Conservation (phyloP, 2,888 invertebrate species). For the Rhamphomyia laevipes region DNA sequence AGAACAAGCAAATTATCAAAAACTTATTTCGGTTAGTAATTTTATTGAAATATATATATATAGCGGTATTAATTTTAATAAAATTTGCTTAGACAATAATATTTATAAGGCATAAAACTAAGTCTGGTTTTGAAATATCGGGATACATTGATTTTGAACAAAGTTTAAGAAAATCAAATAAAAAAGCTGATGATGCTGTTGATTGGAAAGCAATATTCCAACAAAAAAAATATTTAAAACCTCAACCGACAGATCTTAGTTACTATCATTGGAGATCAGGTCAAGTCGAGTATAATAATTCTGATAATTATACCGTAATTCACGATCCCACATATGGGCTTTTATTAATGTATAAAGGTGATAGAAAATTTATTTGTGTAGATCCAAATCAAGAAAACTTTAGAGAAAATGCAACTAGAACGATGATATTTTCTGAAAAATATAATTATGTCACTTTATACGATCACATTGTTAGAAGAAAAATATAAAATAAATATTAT, state of each 20-base stretch:
- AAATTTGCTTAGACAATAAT: constrained; percentile 47
- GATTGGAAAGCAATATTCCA: constrained; percentile 68
- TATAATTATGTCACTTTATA: too few relatives aligned
- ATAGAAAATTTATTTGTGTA: constrained; percentile 56
- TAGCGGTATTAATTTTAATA: constrained; percentile 4
- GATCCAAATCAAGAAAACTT: too few relatives aligned
- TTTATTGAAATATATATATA: not conserved
- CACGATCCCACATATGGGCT: constrained; percentile 62
- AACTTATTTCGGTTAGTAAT: constrained; percentile 50
- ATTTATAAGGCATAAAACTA: not conserved
- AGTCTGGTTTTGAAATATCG: not conserved
- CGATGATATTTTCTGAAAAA: too few relatives aligned
- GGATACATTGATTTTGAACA: constrained; percentile 60
- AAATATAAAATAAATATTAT: too few relatives aligned
- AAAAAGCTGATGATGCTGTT: constrained; percentile 27
- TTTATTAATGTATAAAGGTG: constrained; percentile 67
- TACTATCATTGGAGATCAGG: constrained; percentile 66
- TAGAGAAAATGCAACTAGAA: too few relatives aligned
- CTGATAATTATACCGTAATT: constrained; percentile 64
- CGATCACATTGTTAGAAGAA: too few relatives aligned
- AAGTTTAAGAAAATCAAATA: constrained; percentile 23
- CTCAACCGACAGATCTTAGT: constrained; percentile 53
- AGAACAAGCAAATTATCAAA: constrained; percentile 61
- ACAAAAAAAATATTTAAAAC: constrained; percentile 50
- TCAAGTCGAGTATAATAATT: constrained; percentile 55